phyloP scores from a whole-genome alignment of 2,888 invertebrate genomes.

The Leptarthrus brevirostris region DNA sequence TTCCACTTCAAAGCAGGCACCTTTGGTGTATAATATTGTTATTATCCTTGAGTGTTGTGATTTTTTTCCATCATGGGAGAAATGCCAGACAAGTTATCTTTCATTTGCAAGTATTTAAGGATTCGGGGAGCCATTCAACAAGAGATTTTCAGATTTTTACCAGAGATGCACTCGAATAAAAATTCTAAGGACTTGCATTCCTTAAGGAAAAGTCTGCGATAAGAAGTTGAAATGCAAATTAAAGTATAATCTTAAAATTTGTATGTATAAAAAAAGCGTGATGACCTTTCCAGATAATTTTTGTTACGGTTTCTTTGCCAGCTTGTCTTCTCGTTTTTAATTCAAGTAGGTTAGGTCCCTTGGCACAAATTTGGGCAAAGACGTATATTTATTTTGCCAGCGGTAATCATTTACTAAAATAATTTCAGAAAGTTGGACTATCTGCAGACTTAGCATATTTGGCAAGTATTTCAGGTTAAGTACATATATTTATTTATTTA shows the following conservation, averaged over 20 bases:
- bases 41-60: conserved; percentile 33
- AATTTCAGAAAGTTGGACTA: no score
- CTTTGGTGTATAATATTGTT: conserved; percentile 37
- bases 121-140: not conserved
- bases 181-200: not conserved
- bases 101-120: conserved; percentile 36
- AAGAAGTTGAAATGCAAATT: conserved; percentile 20
- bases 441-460: no score
- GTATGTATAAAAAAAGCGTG: no score
- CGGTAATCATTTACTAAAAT: no score
- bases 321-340: no score
- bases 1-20: conserved; percentile 4
- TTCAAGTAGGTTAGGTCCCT: no score
- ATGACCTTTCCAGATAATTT: no score
- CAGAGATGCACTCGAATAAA: not conserved
- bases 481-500: no score
- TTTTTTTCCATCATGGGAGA: not conserved
- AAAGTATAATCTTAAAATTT: not conserved
- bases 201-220: not conserved
- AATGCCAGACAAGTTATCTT: not conserved
- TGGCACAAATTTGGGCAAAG: no score
- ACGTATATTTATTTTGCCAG: no score
- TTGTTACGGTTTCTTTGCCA: no score
- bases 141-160: not conserved
- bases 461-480: no score